Conservation (phyloP, 2,888 invertebrate species). For the Stenichneumon culpator region DNA sequence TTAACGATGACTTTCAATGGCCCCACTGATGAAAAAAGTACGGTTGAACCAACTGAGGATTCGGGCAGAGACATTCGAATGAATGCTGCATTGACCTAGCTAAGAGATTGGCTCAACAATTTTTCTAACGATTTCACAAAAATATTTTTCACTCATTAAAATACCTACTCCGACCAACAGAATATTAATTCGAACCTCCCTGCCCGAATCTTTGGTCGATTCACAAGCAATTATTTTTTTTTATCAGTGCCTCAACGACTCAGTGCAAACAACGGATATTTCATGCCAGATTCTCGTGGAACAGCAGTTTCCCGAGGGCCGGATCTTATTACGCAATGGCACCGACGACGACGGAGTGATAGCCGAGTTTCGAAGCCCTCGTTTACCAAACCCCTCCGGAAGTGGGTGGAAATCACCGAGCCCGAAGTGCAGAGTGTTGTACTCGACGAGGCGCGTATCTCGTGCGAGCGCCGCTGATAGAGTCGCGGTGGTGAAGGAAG, state of each 20-base stretch:
- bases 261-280: background rate
- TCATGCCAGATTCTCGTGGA: background rate
- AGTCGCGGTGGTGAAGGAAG: conserved; percentile 1
- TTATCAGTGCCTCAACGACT: background rate
- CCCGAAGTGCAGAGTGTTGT: conserved; percentile 35
- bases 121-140: no score
- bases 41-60: no score
- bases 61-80: no score
- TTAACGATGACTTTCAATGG: background rate
- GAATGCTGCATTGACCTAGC: no score
- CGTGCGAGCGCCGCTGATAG: background rate
- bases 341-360: background rate
- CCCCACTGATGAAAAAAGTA: no score
- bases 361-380: background rate
- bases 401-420: conserved; percentile 31
- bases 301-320: background rate
- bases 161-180: no score
- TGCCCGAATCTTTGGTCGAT: no score
- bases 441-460: background rate
- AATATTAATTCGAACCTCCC: no score
- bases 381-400: background rate
- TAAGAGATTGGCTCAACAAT: no score
- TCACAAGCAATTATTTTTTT: no score
- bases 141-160: no score
- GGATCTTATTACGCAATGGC: background rate